A percentile compares a stretch with the other conserved stretches of the same genome.
phyloP scores from a whole-genome alignment of 2,797 vertebrate genomes.

The Hippopotamyrus pictus region DNA sequence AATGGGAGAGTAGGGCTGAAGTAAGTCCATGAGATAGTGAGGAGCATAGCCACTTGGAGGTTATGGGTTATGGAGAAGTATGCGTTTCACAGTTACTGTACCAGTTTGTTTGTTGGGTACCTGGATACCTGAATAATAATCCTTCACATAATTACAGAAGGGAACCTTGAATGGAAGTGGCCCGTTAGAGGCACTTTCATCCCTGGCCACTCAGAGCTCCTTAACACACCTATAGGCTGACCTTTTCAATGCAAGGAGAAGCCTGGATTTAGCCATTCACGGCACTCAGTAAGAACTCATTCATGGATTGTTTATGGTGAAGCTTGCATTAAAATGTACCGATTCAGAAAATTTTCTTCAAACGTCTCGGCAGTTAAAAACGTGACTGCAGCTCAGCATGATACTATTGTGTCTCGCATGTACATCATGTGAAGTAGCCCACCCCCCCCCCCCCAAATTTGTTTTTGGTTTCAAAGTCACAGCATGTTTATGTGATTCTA shows the following conservation, averaged over 20 bases:
- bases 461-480: background rate
- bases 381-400: background rate
- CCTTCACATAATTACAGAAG: background rate
- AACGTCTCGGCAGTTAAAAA: background rate
- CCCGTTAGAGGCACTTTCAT: background rate
- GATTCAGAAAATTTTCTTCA: background rate
- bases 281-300: background rate
- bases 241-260: background rate
- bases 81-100: background rate
- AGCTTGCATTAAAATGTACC: background rate
- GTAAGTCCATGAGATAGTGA: background rate
- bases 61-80: background rate
- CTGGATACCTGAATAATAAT: background rate
- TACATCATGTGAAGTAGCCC: background rate
- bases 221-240: background rate
- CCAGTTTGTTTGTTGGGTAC: background rate
- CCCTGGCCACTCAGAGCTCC: background rate
- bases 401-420: background rate
- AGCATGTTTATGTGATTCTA: background rate
- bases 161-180: background rate
- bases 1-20: background rate
- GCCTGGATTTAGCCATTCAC: background rate
- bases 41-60: background rate
- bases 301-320: background rate
- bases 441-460: background rate